Percentiles rank a stretch among this genome's conserved stretches.
phyloP scores from a whole-genome alignment of 2,888 invertebrate genomes.

The Cephalotes varians region DNA sequence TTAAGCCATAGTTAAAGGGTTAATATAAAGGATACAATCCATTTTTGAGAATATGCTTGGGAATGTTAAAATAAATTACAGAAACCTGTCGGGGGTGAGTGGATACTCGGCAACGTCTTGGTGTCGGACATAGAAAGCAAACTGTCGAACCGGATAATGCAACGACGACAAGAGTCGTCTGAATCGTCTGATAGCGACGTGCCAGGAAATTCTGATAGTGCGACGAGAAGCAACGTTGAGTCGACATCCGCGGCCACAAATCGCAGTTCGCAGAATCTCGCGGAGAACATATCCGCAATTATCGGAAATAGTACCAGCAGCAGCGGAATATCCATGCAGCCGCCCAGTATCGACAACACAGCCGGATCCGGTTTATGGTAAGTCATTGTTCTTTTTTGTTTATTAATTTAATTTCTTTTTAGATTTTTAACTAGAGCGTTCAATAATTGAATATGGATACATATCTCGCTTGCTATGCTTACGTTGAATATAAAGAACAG shows the following conservation, averaged over 20 bases:
- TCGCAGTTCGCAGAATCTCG: constrained; percentile 44
- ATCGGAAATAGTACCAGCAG: constrained; percentile 58
- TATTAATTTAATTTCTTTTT: neutral
- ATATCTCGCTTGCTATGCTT: neutral
- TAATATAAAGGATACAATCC: neutral
- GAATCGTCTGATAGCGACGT: constrained; percentile 76
- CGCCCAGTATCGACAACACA: constrained; percentile 74
- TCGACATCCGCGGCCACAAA: constrained; percentile 11
- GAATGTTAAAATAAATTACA: constrained; percentile 79
- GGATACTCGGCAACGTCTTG: constrained; percentile 87
- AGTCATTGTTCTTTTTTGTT: constrained; percentile 58
- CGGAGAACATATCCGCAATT: constrained; percentile 41
- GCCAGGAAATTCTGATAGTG: constrained; percentile 59
- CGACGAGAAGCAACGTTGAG: constrained; percentile 36
- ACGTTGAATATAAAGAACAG: neutral
- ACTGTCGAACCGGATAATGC: constrained; percentile 73
- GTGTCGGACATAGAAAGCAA: constrained; percentile 74
- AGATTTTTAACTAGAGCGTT: neutral
- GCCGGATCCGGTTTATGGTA: constrained; percentile 75
- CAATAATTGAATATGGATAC: neutral
- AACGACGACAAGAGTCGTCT: constrained; percentile 72
- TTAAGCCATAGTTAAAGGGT: no score
- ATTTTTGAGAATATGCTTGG: neutral
- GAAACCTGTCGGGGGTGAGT: constrained; percentile 89
- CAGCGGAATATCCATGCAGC: constrained; percentile 80